These are phyloP conservation scores for Oreochromis tanganicae DNA, from an alignment of 2,113 vertebrate genomes.

Conservation along the genomic window DNA sequence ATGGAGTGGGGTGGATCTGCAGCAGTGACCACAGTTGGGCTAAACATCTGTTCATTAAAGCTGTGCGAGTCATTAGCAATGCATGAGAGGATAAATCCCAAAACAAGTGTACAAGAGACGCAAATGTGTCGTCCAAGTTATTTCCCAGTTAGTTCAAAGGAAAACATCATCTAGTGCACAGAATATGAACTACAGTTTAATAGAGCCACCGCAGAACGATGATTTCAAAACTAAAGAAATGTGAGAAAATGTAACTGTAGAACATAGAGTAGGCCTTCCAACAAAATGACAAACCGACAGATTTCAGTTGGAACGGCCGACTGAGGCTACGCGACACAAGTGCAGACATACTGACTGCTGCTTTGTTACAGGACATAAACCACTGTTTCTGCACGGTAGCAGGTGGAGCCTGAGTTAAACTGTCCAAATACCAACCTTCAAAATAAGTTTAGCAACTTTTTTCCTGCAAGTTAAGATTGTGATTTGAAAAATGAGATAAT, in stretches of 20 bases:
- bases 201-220: neutral
- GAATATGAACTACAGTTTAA: neutral
- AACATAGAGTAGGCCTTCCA: neutral
- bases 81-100: fast-evolving
- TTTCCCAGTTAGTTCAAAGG: neutral
- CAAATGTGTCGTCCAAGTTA: neutral
- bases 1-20: neutral
- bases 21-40: neutral
- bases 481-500: neutral
- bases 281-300: neutral
- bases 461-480: neutral
- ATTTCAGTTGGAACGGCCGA: neutral
- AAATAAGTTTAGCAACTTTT: neutral
- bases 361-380: neutral
- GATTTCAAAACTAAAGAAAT: neutral
- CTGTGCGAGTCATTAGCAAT: fast-evolving
- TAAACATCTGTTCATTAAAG: neutral
- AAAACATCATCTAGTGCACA: neutral
- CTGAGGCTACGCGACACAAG: neutral
- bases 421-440: neutral
- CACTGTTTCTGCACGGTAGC: neutral
- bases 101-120: neutral
- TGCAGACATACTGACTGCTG: fast-evolving
- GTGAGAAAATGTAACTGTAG: neutral
- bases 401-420: fast-evolving